Evolutionary conservation across 1,140 invertebrate genomes (phyloP), one percentile per base, ranked within the genome.

Genomic region (Drosophila ogumai): DNA sequence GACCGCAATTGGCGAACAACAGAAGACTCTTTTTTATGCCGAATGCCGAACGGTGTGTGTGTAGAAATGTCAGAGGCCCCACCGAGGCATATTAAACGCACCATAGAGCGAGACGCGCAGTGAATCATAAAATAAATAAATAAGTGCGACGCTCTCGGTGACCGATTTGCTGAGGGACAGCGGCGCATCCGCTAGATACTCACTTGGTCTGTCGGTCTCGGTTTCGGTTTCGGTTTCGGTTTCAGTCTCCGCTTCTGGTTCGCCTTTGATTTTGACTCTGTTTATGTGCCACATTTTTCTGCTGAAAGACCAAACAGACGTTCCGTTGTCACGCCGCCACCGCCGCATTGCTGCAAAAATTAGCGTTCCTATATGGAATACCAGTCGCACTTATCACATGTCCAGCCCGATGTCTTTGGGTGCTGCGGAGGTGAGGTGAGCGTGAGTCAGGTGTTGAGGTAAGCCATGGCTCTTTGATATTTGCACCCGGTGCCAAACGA

Each of bases 101-200:
- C 69, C 56, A 22, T 36, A 46, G 69, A 74, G 47, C 69, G 49
- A 34, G 69, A 46, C 43, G 36, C 69, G 40, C 49, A 65, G 75
- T 78, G 75, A 78, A 78, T 78, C 75, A 78, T 78, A 71, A 78
- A 78, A 78, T 78, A 78, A 78, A 78, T 78, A 71, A 78, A 78
- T 69, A 78, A 78, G 75, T 78, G 75, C 75, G 75, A 68, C 71
- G 71, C 59, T 38, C 46, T 36, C 41, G 32, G 57, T 81, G 78
- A 59, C 64, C 63, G 78, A 60, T 64, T 63, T 56, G 69, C 10
- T 77, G 74, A 74, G 61, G 74, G 81, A 74, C 82, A 86, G 67
- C 66, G 50, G 57, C 80, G 82, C 84, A 86, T 88, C 84, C 82
- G 84, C 52, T 68, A 63, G 55, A 68, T 77, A 61, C 56, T 59